Evolutionary conservation across 2,888 invertebrate genomes (phyloP), one percentile per base, ranked within the genome.

Genomic region (Laspeyria flexula): DNA sequence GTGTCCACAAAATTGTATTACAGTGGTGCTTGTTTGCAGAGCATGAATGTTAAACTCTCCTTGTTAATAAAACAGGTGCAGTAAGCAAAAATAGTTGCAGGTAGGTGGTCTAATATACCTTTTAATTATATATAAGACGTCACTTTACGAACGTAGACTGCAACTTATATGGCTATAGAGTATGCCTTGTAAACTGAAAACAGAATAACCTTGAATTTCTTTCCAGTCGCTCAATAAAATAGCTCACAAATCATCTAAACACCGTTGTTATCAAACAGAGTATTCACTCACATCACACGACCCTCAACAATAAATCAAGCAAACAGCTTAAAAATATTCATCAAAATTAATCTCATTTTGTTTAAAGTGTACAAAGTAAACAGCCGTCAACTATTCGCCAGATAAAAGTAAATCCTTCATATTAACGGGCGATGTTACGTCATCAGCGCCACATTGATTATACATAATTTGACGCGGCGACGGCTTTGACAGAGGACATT

Each of bases 401-500:
- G 71, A 75, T 68, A 69, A 76, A 80, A 75, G 72, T 77, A 78
- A 82, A 83, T 77, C 77, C 78, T 68, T 71, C 71, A 69, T 60
- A 65, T 68, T 61, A 63, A 67, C 69, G 63, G 63, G 23, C 51
- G 49, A 51, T 25, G 51, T 81, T 80, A 83, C 80, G 81, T 83
- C 79, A 81, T 65, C 70, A 73, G 73, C 77, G 82, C 87, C 88
- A 88, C 89, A 88, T 88, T 85, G 85, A 71, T 79, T 77, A 79
- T 75, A 75, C 75, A 81, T 86, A 88, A 88, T 88, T 83, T 89
- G 90, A 90, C 86, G 84, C 78, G 83, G 75, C 81, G 84, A 84
- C 85, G 79, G 82, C 76, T 86, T 83, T 88, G 90, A 90, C 88
- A 86, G 85, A 85, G 85, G 90, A 88, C 88, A 87, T 90, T 91